Evolutionary conservation across 2,888 invertebrate genomes (phyloP), one percentile per base, ranked within the genome.

Genomic region (Phortica magna): DNA sequence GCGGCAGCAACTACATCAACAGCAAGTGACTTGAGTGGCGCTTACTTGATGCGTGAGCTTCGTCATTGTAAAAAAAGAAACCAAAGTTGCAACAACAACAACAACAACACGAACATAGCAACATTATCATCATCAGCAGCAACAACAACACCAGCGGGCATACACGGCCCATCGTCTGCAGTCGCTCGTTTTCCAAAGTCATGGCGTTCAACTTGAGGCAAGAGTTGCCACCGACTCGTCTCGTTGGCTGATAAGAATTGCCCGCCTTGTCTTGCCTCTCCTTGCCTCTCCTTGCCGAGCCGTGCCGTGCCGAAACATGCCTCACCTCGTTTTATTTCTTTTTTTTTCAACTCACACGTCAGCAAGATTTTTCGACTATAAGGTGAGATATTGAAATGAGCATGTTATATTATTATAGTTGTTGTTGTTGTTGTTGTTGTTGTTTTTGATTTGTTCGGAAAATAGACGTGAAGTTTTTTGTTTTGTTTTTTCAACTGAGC

Each of bases 1-100:
- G 48, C 68, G 17, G 48, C 68, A 12, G 17, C 68, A 81, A 81
- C 88, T 81, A 87, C 86, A 88, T 88, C 88, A 88, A 84, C 83
- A 80, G 81, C 87, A 87, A 87, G 88, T 88, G 86, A 87, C 86
- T 85, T 87, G 88, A 87, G 86, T 87, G 86, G 86, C 86, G 86
- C 86, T 88, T 88, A 87, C 88, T 85, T 85, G 88, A 88, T 88
- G 85, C 88, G 84, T 88, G 88, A 84, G 74, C 88, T 87, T 31
- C 70, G 79, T 87, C 88, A 88, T 85, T 48, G 14, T 48, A 48
- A 12, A 14, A 48, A 12, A 1, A 12, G 7, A 14, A 7, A 70
- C 7, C 70, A 70, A 31, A 31, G 31, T 31, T 31, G 48, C 48
- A 48, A 48, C 88, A 78, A 85, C 76, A 76, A 53, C 80, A 79